phyloP scores from a whole-genome alignment of 1,140 invertebrate species.

The Subanguina moxae region DNA sequence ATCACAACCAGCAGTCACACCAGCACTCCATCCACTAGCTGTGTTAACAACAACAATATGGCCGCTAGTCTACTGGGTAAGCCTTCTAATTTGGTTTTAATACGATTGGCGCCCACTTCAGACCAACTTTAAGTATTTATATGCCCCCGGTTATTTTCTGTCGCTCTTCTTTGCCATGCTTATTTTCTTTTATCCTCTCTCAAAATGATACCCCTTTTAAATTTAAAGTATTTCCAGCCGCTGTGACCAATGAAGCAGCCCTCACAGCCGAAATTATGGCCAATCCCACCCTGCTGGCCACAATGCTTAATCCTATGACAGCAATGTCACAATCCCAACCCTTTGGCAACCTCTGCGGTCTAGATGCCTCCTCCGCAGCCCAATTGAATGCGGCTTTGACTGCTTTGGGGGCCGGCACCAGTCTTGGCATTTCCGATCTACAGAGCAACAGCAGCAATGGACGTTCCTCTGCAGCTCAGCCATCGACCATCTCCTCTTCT shows the following conservation, averaged over 20 bases:
- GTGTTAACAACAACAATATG: slow-evolving; percentile 1
- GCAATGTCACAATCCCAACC: background rate
- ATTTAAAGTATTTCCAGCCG: background rate
- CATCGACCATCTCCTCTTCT: background rate
- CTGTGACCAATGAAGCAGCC: background rate
- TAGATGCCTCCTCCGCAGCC: background rate
- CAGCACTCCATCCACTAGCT: background rate
- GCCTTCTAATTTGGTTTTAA: background rate
- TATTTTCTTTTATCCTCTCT: no score
- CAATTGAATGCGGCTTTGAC: background rate
- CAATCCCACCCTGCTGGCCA: slow-evolving; percentile 2
- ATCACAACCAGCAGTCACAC: background rate
- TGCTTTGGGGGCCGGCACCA: background rate
- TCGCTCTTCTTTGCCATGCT: no score
- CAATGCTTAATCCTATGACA: background rate
- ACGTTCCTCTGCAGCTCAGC: background rate
- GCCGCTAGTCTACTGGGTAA: background rate
- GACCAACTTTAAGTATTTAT: no score
- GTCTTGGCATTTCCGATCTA: background rate
- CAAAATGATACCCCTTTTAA: background rate
- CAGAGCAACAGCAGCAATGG: background rate
- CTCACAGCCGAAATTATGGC: background rate
- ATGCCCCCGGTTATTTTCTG: no score
- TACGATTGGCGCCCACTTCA: no score
- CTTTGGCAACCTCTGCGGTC: background rate